These are phyloP conservation scores for Mobula hypostoma DNA, from an alignment of 2,113 vertebrate species.

Conservation along the genomic window DNA sequence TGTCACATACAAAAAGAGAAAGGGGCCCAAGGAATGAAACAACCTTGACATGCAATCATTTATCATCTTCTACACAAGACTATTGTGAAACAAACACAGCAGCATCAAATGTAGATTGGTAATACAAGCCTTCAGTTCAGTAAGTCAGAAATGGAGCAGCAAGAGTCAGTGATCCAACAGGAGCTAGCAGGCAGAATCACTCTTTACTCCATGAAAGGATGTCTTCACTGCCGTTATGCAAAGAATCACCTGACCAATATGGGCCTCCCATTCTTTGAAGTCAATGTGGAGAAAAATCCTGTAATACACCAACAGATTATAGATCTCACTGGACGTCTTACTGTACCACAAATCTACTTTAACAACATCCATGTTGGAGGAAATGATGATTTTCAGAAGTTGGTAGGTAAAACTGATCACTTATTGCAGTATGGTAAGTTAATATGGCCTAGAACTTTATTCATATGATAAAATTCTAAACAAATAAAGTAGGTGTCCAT, in stretches of 20 bases:
- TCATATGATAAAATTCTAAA: not conserved
- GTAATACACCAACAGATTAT: slow-evolving; percentile 51
- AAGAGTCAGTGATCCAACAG: not conserved
- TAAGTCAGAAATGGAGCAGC: slow-evolving; percentile 9
- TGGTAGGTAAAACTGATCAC: slow-evolving; percentile 50
- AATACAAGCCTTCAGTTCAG: not conserved
- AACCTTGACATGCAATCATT: not conserved
- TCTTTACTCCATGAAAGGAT: slow-evolving; percentile 59
- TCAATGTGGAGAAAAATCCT: slow-evolving; percentile 54
- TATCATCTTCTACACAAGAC: not conserved
- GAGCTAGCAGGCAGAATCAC: slow-evolving; percentile 53
- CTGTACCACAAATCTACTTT: slow-evolving; percentile 67
- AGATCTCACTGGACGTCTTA: slow-evolving; percentile 54
- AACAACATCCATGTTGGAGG: slow-evolving; percentile 59
- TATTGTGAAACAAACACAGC: too few species aligned
- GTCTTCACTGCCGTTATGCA: slow-evolving; percentile 59
- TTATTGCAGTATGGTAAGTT: not conserved
- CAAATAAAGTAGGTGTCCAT: not conserved
- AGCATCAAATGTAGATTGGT: not conserved
- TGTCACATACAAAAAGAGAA: not conserved
- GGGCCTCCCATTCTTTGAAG: slow-evolving; percentile 53
- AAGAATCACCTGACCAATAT: slow-evolving; percentile 52
- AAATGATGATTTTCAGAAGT: slow-evolving; percentile 56
- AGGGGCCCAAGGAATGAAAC: not conserved
- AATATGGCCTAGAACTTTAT: not conserved